Evolutionary conservation across 1,140 invertebrate genomes (phyloP), one percentile per base, ranked within the genome.

Genomic region (Tenebrio molitor): DNA sequence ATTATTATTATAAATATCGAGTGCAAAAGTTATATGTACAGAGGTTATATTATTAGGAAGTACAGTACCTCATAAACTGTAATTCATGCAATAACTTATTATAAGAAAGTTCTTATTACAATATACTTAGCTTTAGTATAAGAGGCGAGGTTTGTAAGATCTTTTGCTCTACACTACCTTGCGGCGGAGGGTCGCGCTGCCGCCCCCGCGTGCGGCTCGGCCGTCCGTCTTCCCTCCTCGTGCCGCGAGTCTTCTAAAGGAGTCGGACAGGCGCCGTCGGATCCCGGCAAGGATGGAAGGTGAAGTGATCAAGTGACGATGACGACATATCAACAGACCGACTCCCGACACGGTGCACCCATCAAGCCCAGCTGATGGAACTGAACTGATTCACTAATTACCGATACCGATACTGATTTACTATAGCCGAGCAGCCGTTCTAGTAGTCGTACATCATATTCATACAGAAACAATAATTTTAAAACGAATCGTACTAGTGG

Each of bases 51-150:
- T 82, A 82, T 82, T 83, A 83, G 82, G 80, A 81, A 81, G 78
- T 83, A 80, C 82, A 83, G 82, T 83, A 83, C 81, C 82, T 83
- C 82, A 83, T 82, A 82, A 79, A 83, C 81, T 83, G 81, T 83
- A 83, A 83, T 82, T 82, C 81, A 83, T 82, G 82, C 82, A 83
- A 83, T 83, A 83, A 83, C 82, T 83, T 83, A 83, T 79, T 82
- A 82, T 83, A 83, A 83, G 81, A 81, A 82, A 82, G 79, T 82
- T 83, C 80, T 81, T 80, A 82, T 83, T 82, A 82, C 78, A 82
- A 81, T 82, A 78, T 82, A 81, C 76, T 75, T 83, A 83, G 81
- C 81, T 82, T 82, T 82, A 82, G 81, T 80, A 79, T 82, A 83
- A 82, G 78, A 81, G 78, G 77, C 77, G 78, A 83, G 80, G 79